Evolutionary conservation across 1,140 invertebrate genomes (phyloP), one percentile per base, ranked within the genome.

Genomic region (Heliconius nattereri): DNA sequence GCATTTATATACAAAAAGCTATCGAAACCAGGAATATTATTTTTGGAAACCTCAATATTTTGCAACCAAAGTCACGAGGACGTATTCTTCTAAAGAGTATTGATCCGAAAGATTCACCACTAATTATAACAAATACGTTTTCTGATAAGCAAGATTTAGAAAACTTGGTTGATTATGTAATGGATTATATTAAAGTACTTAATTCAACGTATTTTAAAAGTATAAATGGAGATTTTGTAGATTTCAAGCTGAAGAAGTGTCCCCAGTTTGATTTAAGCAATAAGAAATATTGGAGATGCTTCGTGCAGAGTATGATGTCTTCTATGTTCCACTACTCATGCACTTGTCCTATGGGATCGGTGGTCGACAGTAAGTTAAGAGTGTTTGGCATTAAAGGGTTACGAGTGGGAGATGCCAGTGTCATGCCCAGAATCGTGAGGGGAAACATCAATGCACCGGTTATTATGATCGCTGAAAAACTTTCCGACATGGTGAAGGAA

Each of bases 401-500:
- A 29, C 81, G 90, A 1, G 87, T 93, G 2, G 85, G 82, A 1
- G 90, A 93, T 73, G 83, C 85, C 19, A 86, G 87, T 78, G 83
- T 88, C 7, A 89, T 92, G 76, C 90, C 90, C 0, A 71, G 19
- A 9, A 49, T 80, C 5, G 96, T 96, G 0, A 96, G 95, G 0
- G 96, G 94, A 0, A 96, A 97, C 87, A 97, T 96, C 0, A 96
- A 96, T 85, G 93, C 95, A 9, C 96, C 96, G 0, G 93, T 94
- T 0, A 96, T 96, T 77, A 97, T 97, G 97, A 97, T 97, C 35
- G 97, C 95, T 2, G 97, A 97, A 84, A 97, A 97, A 88, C 95
- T 94, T 0, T 94, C 96, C 0, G 96, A 97, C 87, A 71, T 79
- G 73, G 52, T 79, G 3, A 75, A 75, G 26, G 26, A 29, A 13